Conservation (phyloP, 2,888 invertebrate species). For the Ennomos fuscantarius region DNA sequence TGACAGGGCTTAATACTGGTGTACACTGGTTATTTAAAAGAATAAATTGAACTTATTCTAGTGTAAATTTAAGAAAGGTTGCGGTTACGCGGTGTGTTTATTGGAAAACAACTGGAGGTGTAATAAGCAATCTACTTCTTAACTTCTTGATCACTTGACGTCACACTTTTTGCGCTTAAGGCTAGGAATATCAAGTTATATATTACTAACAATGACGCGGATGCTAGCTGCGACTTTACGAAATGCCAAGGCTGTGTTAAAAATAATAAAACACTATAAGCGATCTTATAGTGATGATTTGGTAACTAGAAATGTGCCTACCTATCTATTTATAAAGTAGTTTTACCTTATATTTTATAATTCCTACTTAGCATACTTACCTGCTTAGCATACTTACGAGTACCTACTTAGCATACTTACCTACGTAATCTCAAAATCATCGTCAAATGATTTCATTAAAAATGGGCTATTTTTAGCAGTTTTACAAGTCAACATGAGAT, state of each 20-base stretch:
- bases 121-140: slow-evolving; percentile 60
- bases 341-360: too few species aligned
- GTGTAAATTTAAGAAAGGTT: slow-evolving; percentile 32
- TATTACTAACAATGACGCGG: slow-evolving; percentile 14
- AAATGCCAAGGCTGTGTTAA: slow-evolving; percentile 5
- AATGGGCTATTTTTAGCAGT: too few species aligned
- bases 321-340: too few species aligned
- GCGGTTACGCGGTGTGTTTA: slow-evolving; percentile 50
- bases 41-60: slow-evolving; percentile 26
- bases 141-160: slow-evolving; percentile 55
- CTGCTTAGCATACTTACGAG: too few species aligned
- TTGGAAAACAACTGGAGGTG: slow-evolving; percentile 59
- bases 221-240: slow-evolving; percentile 1
- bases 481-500: too few species aligned
- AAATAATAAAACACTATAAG: neutral
- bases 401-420: too few species aligned
- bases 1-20: slow-evolving; percentile 40
- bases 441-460: too few species aligned
- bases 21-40: slow-evolving; percentile 32
- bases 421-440: too few species aligned
- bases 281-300: slow-evolving; percentile 14
- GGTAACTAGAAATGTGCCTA: slow-evolving; percentile 23
- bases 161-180: slow-evolving; percentile 68
- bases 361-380: too few species aligned
- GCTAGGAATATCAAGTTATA: slow-evolving; percentile 43